A percentile compares a stretch with the other conserved stretches of the same genome.
Conservation (phyloP, 2,797 vertebrate species). For the Coendou prehensilis region DNA sequence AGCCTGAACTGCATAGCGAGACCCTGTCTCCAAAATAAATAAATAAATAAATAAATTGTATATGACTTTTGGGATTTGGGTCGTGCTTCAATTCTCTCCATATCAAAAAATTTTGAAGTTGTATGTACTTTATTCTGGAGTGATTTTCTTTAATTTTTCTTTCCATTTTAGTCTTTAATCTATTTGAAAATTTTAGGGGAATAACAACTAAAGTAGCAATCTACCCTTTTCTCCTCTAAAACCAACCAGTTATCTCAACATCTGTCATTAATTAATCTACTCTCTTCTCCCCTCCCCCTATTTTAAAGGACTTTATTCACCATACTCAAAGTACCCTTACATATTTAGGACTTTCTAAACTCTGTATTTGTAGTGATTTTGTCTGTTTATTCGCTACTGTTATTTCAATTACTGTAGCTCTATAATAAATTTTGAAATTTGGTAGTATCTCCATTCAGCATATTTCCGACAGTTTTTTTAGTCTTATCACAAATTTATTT, state of each 20-base stretch:
- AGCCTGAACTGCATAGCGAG: too few relatives aligned
- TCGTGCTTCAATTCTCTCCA: background rate
- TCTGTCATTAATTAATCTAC: background rate
- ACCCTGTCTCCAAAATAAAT: too few relatives aligned
- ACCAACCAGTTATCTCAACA: background rate
- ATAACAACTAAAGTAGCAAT: background rate
- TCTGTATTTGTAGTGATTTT: background rate
- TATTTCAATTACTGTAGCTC: background rate
- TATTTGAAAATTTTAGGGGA: background rate
- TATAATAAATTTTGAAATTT: background rate
- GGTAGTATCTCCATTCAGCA: background rate
- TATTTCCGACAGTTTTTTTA: background rate
- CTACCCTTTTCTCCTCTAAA: background rate
- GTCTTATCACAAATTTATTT: conserved; percentile 7
- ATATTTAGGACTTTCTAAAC: background rate
- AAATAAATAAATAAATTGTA: too few relatives aligned
- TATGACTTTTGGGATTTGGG: background rate
- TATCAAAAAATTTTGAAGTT: background rate
- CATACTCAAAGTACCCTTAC: background rate
- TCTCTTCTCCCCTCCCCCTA: background rate
- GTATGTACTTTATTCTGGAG: background rate
- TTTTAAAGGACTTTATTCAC: conserved; percentile 14
- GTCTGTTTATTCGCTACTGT: background rate
- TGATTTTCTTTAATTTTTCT: conserved; percentile 5
- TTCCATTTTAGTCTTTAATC: background rate